These are phyloP conservation scores for Gymnosoma rotundatum DNA, from an alignment of 2,888 invertebrate genomes.

Conservation along the genomic window DNA sequence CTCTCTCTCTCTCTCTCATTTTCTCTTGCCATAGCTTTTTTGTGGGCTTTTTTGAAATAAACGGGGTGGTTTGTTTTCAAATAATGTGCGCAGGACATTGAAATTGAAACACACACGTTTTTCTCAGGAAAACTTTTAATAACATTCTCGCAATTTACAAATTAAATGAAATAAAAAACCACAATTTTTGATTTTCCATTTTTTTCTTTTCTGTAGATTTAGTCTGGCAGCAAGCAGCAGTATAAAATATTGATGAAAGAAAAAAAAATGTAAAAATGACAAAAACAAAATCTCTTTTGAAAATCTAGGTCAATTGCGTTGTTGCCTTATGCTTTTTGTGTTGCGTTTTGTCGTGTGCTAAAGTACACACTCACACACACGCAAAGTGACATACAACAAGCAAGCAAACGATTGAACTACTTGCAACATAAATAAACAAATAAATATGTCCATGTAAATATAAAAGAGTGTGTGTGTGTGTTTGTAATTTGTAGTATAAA, in stretches of 20 bases:
- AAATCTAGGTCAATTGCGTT: slow-evolving; percentile 67
- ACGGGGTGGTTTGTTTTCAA: slow-evolving; percentile 41
- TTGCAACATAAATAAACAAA: slow-evolving; percentile 49
- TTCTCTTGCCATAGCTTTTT: neutral
- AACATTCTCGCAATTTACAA: slow-evolving; percentile 15
- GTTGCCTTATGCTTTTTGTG: slow-evolving; percentile 54
- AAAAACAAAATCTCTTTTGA: slow-evolving; percentile 26
- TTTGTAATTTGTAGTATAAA: neutral
- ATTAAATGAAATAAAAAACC: neutral
- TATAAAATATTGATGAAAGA: slow-evolving; percentile 17
- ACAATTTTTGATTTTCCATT: slow-evolving; percentile 19
- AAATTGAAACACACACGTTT: slow-evolving; percentile 51
- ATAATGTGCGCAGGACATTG: slow-evolving; percentile 60
- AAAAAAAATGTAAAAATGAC: slow-evolving; percentile 29
- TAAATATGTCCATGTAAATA: slow-evolving; percentile 15
- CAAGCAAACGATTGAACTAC: slow-evolving; percentile 33
- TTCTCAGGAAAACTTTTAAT: slow-evolving; percentile 20
- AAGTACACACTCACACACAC: slow-evolving; percentile 3
- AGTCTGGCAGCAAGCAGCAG: slow-evolving; percentile 32
- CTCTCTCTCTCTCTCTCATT: neutral
- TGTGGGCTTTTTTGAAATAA: neutral
- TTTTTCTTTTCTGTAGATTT: slow-evolving; percentile 3
- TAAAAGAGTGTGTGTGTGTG: neutral
- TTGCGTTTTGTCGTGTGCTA: slow-evolving; percentile 41
- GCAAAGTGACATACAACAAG: slow-evolving; percentile 45